Conservation (phyloP, 1,140 invertebrate genomes). For the Drosophila rufa region DNA sequence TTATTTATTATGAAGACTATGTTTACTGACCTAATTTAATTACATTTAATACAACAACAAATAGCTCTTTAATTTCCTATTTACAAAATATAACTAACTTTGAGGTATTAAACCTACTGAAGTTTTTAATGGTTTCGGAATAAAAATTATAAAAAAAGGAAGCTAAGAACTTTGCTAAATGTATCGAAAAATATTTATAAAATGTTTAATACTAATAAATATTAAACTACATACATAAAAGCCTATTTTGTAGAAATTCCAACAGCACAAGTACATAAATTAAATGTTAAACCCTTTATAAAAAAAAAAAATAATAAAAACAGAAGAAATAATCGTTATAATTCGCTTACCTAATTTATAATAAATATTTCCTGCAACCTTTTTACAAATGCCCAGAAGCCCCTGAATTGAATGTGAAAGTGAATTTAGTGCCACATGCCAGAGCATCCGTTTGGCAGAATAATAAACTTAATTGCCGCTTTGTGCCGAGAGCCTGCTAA, state of each 20-base stretch:
- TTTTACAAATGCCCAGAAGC: background rate
- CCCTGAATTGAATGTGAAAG: background rate
- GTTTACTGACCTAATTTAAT: no score
- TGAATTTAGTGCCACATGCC: constrained; percentile 7
- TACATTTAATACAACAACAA: no score
- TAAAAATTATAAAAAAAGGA: no score
- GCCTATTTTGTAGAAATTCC: background rate
- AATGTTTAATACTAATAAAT: background rate
- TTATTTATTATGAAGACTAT: no score
- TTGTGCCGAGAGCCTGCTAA: constrained; percentile 40
- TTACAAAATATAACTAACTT: no score
- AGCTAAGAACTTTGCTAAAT: background rate
- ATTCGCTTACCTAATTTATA: background rate
- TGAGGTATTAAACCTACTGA: no score
- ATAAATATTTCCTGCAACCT: background rate
- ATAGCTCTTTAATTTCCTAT: no score
- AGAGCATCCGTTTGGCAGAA: constrained; percentile 11
- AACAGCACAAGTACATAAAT: background rate
- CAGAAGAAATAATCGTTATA: background rate
- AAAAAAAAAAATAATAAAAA: background rate
- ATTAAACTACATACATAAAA: background rate
- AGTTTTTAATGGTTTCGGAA: no score
- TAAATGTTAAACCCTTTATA: background rate
- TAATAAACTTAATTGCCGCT: constrained; percentile 32
- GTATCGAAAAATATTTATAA: no score